These are phyloP conservation scores for Cassiopea xamachana DNA, from an alignment of 30 jellyfish, hydroid and myxozoan genomes.

Conservation along the genomic window DNA sequence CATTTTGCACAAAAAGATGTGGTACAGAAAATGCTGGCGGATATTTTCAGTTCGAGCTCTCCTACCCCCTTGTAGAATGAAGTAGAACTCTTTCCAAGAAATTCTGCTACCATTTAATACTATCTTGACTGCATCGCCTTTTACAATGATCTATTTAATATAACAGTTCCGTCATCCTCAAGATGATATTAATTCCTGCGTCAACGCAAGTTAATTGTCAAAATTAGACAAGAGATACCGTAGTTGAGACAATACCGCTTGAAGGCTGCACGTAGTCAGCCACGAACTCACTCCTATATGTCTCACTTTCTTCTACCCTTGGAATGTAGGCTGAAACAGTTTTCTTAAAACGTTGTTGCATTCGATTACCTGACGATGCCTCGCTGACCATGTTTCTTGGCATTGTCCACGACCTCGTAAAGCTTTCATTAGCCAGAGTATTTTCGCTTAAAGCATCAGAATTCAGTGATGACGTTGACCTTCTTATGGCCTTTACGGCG, in stretches of 20 bases:
- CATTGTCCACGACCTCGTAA: conserved; percentile 7
- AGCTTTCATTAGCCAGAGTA: not conserved
- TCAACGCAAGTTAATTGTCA: not conserved
- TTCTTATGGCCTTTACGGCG: conserved; percentile 44
- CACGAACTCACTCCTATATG: not conserved
- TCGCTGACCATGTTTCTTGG: not conserved
- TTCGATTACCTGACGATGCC: not conserved
- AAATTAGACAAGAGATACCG: conserved; percentile 4
- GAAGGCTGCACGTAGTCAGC: conserved; percentile 1
- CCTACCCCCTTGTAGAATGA: no score
- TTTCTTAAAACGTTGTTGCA: not conserved
- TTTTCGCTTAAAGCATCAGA: not conserved
- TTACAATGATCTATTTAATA: not conserved
- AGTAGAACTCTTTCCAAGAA: no score
- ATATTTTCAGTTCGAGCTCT: no score
- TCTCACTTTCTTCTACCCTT: not conserved
- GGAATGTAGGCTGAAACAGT: not conserved
- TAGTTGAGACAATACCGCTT: conserved; percentile 5
- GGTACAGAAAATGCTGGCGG: no score
- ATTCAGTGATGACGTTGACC: conserved; percentile 27
- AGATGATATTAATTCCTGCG: not conserved
- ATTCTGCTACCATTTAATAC: no score
- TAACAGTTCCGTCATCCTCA: not conserved
- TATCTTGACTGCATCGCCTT: no score
- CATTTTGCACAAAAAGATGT: no score